These are phyloP conservation scores for Botia almorhae DNA, from an alignment of 2,797 vertebrate genomes.

Conservation along the genomic window DNA sequence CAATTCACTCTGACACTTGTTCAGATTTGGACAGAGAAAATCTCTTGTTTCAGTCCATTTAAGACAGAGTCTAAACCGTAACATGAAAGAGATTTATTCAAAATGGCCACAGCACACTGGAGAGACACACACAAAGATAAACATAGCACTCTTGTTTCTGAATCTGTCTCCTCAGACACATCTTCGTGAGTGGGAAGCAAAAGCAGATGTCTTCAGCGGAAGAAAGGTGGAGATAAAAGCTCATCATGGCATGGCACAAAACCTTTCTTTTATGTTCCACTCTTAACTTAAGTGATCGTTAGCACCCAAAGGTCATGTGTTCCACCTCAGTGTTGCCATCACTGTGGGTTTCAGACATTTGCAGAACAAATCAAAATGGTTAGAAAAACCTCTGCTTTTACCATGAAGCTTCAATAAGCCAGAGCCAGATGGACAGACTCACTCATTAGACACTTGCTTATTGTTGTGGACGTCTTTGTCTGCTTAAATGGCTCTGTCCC, in stretches of 20 bases:
- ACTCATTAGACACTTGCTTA: constrained; percentile 63
- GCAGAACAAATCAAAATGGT: constrained; percentile 49
- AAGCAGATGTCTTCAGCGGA: constrained; percentile 42
- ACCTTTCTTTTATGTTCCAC: constrained; percentile 34
- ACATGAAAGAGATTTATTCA: constrained; percentile 43
- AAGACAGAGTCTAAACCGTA: constrained; percentile 39
- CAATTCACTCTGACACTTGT: constrained; percentile 46
- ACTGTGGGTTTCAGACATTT: constrained; percentile 48
- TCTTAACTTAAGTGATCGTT: constrained; percentile 53
- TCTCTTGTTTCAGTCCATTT: constrained; percentile 49
- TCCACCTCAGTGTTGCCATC: constrained; percentile 49
- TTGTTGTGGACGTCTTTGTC: constrained; percentile 60
- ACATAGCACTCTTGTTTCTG: constrained; percentile 45
- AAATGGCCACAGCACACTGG: constrained; percentile 25
- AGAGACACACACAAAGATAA: constrained; percentile 12
- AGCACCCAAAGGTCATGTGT: constrained; percentile 61
- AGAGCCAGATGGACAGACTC: constrained; percentile 51
- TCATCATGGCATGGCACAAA: constrained; percentile 38
- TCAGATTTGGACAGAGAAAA: constrained; percentile 26
- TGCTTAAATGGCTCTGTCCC: constrained; percentile 43
- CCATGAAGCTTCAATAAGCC: constrained; percentile 45
- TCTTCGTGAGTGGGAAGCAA: constrained; percentile 46
- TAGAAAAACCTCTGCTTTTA: constrained; percentile 48
- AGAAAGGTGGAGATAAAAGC: constrained; percentile 46
- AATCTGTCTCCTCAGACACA: constrained; percentile 27